Evolutionary conservation across 35 echinoderm and acorn worm species (phyloP).

Genomic region (Lytechinus pictus): DNA sequence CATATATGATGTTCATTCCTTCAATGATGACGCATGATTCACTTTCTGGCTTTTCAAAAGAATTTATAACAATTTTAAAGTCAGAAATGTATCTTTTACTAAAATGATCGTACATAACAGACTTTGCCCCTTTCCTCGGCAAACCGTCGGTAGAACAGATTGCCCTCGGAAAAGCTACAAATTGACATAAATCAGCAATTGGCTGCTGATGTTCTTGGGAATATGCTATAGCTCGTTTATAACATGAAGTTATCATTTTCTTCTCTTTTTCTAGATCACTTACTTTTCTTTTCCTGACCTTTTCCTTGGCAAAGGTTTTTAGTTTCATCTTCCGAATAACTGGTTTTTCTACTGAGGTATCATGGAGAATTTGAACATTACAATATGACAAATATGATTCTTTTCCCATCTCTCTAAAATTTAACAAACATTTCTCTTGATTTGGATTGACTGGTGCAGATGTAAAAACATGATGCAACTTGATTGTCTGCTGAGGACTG

Average conservation of each 20-base stretch:
- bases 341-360: slow-evolving; percentile 43
- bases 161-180: slow-evolving; percentile 22
- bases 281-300: neutral
- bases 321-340: slow-evolving; percentile 43
- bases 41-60: neutral
- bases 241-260: slow-evolving; percentile 49
- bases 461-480: slow-evolving; percentile 50
- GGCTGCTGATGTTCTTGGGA: slow-evolving; percentile 15
- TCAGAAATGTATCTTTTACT: neutral
- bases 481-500: neutral
- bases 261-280: slow-evolving; percentile 60
- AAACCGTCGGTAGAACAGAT: slow-evolving; percentile 40
- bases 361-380: slow-evolving; percentile 39
- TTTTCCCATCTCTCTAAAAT: slow-evolving; percentile 44
- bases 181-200: slow-evolving; percentile 8
- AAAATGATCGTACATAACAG: slow-evolving; percentile 35
- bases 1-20: slow-evolving; percentile 51
- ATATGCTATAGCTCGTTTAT: slow-evolving; percentile 24
- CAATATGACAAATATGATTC: slow-evolving; percentile 34
- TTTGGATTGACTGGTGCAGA: neutral
- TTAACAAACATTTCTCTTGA: slow-evolving; percentile 15
- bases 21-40: slow-evolving; percentile 40
- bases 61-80: neutral
- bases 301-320: slow-evolving; percentile 57
- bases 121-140: slow-evolving; percentile 41